These are phyloP conservation scores for Stegostoma tigrinum DNA, from an alignment of 2,113 vertebrate species.

Conservation along the genomic window DNA sequence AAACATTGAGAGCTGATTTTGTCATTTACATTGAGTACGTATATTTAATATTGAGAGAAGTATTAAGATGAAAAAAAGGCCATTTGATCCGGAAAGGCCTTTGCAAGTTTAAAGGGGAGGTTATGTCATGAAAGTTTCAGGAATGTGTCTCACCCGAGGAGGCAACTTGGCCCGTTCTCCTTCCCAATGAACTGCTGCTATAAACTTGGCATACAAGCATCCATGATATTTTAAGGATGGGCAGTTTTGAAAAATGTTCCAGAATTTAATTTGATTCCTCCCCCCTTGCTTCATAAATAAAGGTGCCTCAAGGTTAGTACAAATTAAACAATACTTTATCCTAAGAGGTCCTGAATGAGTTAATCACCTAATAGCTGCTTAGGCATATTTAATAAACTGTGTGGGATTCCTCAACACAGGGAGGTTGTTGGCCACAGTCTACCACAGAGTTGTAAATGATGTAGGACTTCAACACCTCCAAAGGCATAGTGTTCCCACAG, in stretches of 20 bases:
- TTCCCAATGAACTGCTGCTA: neutral
- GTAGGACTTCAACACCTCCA: neutral
- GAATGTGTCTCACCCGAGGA: neutral
- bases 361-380: conserved; percentile 14
- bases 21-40: neutral
- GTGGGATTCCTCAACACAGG: conserved; percentile 33
- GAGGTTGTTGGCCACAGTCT: neutral
- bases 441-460: neutral
- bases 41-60: neutral
- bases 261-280: neutral
- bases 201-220: neutral
- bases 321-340: neutral
- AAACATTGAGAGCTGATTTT: neutral
- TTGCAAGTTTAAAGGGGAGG: neutral
- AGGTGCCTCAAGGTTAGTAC: neutral
- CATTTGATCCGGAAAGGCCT: neutral
- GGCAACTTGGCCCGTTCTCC: neutral
- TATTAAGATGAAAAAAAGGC: neutral
- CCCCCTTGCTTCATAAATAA: neutral
- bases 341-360: neutral
- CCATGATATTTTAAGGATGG: neutral
- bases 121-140: neutral
- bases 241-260: neutral
- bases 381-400: neutral
- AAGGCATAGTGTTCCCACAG: neutral